phyloP scores from a whole-genome alignment of 2,113 vertebrate genomes.

The Lethenteron camtschaticum region DNA sequence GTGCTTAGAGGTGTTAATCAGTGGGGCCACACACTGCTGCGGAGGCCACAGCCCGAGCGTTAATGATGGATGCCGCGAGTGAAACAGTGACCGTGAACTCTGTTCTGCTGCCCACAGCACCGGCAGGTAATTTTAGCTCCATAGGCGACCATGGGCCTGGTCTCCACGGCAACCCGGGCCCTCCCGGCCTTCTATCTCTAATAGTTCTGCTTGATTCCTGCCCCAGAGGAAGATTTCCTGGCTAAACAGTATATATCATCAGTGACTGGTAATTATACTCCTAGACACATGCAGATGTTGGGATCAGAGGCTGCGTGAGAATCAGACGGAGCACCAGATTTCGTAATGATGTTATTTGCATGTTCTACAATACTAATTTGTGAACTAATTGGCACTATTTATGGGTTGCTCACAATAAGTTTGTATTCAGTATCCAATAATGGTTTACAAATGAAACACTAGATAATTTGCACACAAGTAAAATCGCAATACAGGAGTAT shows the following conservation, averaged over 20 bases:
- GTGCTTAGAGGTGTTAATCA: too few relatives aligned
- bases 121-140: slow-evolving; percentile 3
- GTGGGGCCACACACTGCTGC: too few relatives aligned
- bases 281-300: slow-evolving; percentile 2
- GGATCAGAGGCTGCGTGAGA: not conserved
- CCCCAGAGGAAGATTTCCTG: slow-evolving; percentile 4
- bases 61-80: slow-evolving; percentile 5
- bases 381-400: too few relatives aligned
- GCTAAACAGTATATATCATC: slow-evolving; percentile 6
- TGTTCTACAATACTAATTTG: too few relatives aligned
- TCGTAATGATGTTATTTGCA: too few relatives aligned
- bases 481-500: too few relatives aligned
- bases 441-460: too few relatives aligned
- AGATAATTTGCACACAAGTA: too few relatives aligned
- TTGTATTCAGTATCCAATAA: too few relatives aligned
- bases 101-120: not conserved
- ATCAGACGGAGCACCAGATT: not conserved
- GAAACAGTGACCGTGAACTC: slow-evolving; percentile 2
- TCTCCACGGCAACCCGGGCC: not conserved
- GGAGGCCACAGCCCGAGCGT: not conserved
- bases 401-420: too few relatives aligned
- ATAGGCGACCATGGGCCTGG: not conserved
- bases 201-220: slow-evolving; percentile 1
- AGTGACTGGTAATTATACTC: slow-evolving; percentile 5
- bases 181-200: not conserved